Base-by-base conservation (phyloP, 1,140 invertebrate species). In the Cydia strobilella region DNA sequence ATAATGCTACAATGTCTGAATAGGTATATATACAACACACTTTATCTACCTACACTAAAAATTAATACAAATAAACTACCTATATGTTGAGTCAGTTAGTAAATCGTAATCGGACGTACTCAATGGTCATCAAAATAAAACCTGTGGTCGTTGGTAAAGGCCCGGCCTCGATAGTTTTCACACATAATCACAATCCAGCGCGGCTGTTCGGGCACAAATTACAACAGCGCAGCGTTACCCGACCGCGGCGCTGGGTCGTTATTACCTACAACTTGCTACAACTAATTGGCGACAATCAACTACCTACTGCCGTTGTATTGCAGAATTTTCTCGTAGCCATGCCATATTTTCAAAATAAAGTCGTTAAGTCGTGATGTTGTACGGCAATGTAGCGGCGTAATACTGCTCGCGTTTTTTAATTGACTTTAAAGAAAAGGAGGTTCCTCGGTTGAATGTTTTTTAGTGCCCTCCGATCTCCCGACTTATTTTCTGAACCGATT, bases 261-360 rank as follows among this genome's bases (percentile, higher is more conserved):
- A 90, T 89, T 88, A n/a, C n/a, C n/a, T n/a, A n/a, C n/a, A n/a
- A n/a, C n/a, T n/a, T n/a, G n/a, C n/a, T n/a, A 88, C 89, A 86
- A 86, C 83, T 90, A 90, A 90, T 90, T 89, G 89, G 86, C 80
- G 84, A 88, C 87, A 89, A 88, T 89, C 87, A 89, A 77, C 81
- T 80, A 83, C 84, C 81, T 80, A 83, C 84, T 81, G 79, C 80
- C 84, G 82, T 79, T 82, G 83, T 80, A 73, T 72, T 63, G 75
- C 77, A 75, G 76, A 81, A 82, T 79, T 76, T 77, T 80, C 80
- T 78, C 74, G 78, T 74, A 75, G 75, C 79, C 77, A 81, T 77
- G 69, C 77, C 79, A 75, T 79, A 65, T 77, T 79, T 77, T 79
- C 80, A 66, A 73, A 54, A 76, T 27, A 42, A n/a, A 35, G 69